Base-by-base conservation (phyloP, 2,888 invertebrate genomes). In the Eledone cirrhosa region DNA sequence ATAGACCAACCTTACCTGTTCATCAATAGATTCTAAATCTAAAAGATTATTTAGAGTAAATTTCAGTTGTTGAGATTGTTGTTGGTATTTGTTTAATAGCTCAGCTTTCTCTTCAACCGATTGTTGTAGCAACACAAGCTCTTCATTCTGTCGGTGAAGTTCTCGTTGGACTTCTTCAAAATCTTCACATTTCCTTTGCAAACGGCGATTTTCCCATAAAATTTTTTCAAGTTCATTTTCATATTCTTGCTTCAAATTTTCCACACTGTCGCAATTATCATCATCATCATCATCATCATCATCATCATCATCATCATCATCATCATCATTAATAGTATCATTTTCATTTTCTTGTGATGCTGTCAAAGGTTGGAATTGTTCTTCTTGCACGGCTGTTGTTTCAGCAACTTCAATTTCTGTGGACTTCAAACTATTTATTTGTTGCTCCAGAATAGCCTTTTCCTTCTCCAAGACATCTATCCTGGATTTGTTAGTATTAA, bases 81-180 rank as follows among this genome's bases (percentile, higher is more conserved):
- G 81, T 47, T 77, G 48, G 77, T 84, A 83, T 53, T 81, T 82
- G 41, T 78, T 76, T 63, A 84, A 83, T 24, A 80, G 78, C 13
- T 79, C 78, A 8, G 79, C 79, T 24, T 82, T 82, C 63, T 81
- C 81, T 24, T 24, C 24, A 13, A 78, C 81, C 29, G 74, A 74
- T 19, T 79, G 63, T 41, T 78, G 77, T 29, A 33, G 77, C 24
- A 76, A 33, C 31, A 77, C 77, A 29, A 82, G 31, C n/a, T 80
- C 78, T 33, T 82, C 72, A 33, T 41, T 72, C 31, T 72, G 72
- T 33, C 41, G n/a, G 13, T 33, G 72, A 14, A 72, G 72, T 41
- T 41, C n/a, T 13, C 22, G 72, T 33, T 72, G 72, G 22, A 72
- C n/a, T 22, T 72, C 41, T 72, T 72, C 72, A 33, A 72, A n/a